Evolutionary conservation across 2,113 vertebrate genomes (phyloP).

Genomic region (Oreotrochilus melanogaster): DNA sequence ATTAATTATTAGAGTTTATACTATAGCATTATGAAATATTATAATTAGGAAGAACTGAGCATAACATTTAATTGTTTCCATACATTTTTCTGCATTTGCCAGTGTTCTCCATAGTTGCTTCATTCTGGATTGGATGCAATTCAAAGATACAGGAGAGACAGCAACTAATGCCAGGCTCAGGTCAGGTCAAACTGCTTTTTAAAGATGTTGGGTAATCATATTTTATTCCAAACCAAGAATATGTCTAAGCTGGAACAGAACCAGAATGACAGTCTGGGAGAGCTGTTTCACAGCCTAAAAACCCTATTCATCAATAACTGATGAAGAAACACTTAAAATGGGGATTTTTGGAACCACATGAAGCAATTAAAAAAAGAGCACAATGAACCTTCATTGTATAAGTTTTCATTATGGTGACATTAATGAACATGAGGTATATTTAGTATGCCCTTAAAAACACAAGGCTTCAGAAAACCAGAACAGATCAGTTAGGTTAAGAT

Average conservation of each 20-base stretch:
- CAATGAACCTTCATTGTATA: neutral
- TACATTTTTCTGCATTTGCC: neutral
- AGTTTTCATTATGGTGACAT: neutral
- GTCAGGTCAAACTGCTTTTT: conserved; percentile 55
- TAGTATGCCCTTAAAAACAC: neutral
- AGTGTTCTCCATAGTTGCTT: conserved; percentile 13
- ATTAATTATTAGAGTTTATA: conserved; percentile 25
- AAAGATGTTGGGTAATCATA: conserved; percentile 36
- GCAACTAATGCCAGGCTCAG: conserved; percentile 60
- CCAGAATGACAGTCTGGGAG: conserved; percentile 35
- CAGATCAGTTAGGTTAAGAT: neutral
- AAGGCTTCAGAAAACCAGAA: neutral
- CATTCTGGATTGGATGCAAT: conserved; percentile 51
- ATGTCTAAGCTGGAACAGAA: conserved; percentile 64
- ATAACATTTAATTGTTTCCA: neutral
- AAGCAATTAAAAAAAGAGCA: neutral
- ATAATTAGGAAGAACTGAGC: neutral
- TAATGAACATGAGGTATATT: neutral
- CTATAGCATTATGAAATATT: conserved; percentile 20
- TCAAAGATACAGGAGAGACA: conserved; percentile 59
- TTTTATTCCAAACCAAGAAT: conserved; percentile 58
- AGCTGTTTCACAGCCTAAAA: conserved; percentile 9
- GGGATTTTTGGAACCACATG: neutral
- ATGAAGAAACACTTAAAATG: neutral
- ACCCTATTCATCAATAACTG: neutral